These are phyloP conservation scores for Parnassius glacialis DNA, from an alignment of 2,888 invertebrate species.

Conservation along the genomic window DNA sequence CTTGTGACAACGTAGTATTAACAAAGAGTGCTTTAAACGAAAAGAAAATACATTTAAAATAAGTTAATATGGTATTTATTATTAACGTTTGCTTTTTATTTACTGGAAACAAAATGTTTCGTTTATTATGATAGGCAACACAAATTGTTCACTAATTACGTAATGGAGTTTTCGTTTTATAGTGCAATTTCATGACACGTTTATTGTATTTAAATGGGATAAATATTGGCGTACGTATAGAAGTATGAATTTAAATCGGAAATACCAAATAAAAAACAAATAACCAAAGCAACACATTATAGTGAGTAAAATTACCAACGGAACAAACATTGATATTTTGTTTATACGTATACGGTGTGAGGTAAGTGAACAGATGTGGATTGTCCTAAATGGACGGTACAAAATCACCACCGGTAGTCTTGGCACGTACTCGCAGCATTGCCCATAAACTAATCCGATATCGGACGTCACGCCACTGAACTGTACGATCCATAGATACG, in stretches of 20 bases:
- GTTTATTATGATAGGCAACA: neutral
- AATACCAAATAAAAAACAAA: too few species aligned
- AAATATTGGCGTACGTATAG: constrained; percentile 8
- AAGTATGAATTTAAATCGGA: constrained; percentile 5
- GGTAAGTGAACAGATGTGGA: constrained; percentile 27
- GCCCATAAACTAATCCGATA: constrained; percentile 66
- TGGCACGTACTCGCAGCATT: constrained; percentile 56
- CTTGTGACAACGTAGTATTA: constrained; percentile 24
- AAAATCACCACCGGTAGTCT: constrained; percentile 41
- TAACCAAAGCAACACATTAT: too few species aligned
- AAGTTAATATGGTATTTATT: too few species aligned
- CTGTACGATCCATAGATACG: constrained; percentile 48
- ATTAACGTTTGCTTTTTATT: too few species aligned
- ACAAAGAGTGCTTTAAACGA: constrained; percentile 13
- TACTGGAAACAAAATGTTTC: neutral
- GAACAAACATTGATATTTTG: constrained; percentile 14
- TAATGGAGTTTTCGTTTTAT: constrained; percentile 2
- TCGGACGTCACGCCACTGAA: constrained; percentile 52
- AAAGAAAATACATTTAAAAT: neutral
- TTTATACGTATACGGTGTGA: constrained; percentile 11
- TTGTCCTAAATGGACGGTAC: constrained; percentile 34
- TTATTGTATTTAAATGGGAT: constrained; percentile 6
- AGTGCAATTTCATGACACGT: constrained; percentile 11
- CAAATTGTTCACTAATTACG: neutral
- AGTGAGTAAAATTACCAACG: neutral